Conservation (phyloP, 64 coral and sea anemone genomes). For the Anthopleura sola region DNA sequence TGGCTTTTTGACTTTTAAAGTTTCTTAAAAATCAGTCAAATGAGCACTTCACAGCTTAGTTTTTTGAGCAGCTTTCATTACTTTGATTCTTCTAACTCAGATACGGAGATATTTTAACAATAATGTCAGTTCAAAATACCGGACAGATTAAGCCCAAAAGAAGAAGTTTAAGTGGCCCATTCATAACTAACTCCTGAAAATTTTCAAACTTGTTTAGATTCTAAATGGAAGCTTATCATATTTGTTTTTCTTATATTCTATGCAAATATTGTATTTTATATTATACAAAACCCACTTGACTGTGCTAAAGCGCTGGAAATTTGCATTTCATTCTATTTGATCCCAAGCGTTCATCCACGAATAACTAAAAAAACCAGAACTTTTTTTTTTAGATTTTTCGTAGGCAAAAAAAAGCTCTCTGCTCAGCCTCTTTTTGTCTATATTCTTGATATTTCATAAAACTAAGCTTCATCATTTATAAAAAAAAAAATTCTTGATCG, state of each 20-base stretch:
- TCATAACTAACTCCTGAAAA: neutral
- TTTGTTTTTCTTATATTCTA: neutral
- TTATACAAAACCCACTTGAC: neutral
- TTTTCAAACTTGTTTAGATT: neutral
- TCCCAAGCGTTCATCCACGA: too few species aligned
- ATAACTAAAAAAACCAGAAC: too few species aligned
- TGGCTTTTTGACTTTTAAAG: neutral
- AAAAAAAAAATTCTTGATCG: too few species aligned
- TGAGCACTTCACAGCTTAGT: too few species aligned
- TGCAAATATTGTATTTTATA: conserved; percentile 4
- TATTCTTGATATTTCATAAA: too few species aligned
- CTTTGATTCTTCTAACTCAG: neutral
- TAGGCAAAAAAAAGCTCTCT: too few species aligned
- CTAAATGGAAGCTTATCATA: neutral
- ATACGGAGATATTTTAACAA: neutral
- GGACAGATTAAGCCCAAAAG: neutral
- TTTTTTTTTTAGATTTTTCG: too few species aligned
- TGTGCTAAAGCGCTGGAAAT: neutral
- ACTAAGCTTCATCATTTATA: too few species aligned
- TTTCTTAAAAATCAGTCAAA: neutral
- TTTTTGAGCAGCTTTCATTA: too few species aligned
- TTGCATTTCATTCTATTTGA: neutral
- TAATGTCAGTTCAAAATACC: neutral
- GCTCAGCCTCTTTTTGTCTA: too few species aligned
- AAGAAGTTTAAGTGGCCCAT: neutral